phyloP scores from a whole-genome alignment of 2,888 invertebrate species.

The Eupithecia subumbrata region DNA sequence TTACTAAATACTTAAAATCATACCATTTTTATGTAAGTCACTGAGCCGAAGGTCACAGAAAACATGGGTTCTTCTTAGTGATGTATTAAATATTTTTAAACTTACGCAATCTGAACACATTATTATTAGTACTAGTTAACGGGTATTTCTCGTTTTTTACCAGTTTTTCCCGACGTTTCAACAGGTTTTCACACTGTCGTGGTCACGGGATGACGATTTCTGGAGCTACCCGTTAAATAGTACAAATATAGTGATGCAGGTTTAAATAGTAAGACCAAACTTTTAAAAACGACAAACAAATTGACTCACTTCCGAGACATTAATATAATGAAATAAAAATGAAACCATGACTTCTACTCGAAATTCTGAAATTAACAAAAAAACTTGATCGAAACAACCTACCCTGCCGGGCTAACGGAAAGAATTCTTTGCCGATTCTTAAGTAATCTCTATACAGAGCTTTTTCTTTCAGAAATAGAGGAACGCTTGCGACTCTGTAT shows the following conservation, averaged over 20 bases:
- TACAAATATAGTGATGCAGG: neutral
- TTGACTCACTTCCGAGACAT: slow-evolving; percentile 57
- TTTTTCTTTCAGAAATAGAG: slow-evolving; percentile 76
- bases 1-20: slow-evolving; percentile 45
- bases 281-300: slow-evolving; percentile 49
- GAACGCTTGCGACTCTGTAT: slow-evolving; percentile 76
- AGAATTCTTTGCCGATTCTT: neutral
- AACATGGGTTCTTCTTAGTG: neutral
- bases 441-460: slow-evolving; percentile 71
- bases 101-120: no score
- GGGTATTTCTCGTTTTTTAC: no score
- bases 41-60: neutral
- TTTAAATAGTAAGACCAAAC: neutral
- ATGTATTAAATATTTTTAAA: no score
- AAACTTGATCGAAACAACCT: slow-evolving; percentile 36
- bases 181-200: no score
- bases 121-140: no score
- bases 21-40: neutral
- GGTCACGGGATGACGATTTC: no score
- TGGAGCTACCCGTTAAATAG: neutral
- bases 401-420: neutral
- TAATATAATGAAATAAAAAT: neutral
- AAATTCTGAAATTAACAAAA: slow-evolving; percentile 34
- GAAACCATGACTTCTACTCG: slow-evolving; percentile 10
- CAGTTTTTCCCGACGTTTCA: no score